A percentile compares a stretch with the other conserved stretches of the same genome.
Conservation (phyloP, 2,113 vertebrate genomes). For the Solea solea region DNA sequence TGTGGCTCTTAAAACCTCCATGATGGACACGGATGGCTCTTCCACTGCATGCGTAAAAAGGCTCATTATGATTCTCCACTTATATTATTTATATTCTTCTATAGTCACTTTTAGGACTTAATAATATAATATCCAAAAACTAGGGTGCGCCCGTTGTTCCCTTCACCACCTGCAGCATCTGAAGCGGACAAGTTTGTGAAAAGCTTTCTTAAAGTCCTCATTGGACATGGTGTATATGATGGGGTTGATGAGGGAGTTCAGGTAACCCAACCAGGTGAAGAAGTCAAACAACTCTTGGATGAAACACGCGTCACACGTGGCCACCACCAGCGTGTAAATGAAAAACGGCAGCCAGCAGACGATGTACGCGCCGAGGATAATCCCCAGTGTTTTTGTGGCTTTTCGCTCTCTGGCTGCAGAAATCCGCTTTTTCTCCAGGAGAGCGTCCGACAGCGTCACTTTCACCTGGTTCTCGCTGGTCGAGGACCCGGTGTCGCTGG, state of each 20-base stretch:
- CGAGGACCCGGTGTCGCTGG: conserved; percentile 87
- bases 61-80: not conserved
- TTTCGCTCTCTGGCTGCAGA: conserved; percentile 95
- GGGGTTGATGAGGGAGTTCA: conserved; percentile 97
- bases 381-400: conserved; percentile 96
- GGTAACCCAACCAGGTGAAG: conserved; percentile 95
- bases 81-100: not conserved
- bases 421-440: conserved; percentile 95
- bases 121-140: no score
- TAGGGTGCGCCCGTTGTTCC: not conserved
- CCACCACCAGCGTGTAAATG: conserved; percentile 91
- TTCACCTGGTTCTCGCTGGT: conserved; percentile 90
- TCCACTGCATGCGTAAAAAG: conserved; percentile 4
- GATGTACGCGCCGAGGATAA: conserved; percentile 97
- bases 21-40: not conserved
- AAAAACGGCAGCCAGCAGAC: conserved; percentile 99
- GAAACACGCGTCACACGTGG: conserved; percentile 88
- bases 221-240: conserved; percentile 96
- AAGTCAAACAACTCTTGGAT: conserved; percentile 89
- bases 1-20: not conserved
- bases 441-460: conserved; percentile 92
- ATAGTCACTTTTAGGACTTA: not conserved
- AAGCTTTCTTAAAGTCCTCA: conserved; percentile 95
- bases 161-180: conserved; percentile 75
- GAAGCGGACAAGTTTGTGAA: conserved; percentile 90